These are phyloP conservation scores for Pyrocoelia pectoralis DNA, from an alignment of 2,888 invertebrate genomes.

Conservation along the genomic window DNA sequence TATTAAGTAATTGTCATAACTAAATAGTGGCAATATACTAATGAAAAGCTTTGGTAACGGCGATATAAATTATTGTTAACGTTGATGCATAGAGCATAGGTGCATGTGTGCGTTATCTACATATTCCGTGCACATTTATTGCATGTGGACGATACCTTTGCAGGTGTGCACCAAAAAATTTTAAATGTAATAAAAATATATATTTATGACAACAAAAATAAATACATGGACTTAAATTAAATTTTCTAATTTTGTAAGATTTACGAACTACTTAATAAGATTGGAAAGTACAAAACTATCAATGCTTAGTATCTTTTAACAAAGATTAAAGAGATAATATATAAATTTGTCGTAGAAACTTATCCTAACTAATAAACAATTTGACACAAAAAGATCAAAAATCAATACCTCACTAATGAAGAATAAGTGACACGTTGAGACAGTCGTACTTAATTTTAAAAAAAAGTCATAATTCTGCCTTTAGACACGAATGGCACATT, in stretches of 20 bases:
- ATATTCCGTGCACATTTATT: no score
- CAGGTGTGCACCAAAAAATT: background rate
- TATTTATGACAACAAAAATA: constrained; percentile 36
- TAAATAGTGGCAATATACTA: no score
- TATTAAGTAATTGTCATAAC: no score
- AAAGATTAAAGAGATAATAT: background rate
- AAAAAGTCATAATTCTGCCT: constrained; percentile 6
- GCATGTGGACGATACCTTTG: no score
- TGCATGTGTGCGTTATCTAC: no score
- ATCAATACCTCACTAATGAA: no score
- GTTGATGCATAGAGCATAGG: no score
- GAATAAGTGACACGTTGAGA: background rate
- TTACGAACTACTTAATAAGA: background rate
- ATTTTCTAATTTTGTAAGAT: constrained; percentile 5
- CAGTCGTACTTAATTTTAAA: background rate
- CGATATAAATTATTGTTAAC: no score
- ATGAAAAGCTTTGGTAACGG: no score
- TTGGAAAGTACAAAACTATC: background rate
- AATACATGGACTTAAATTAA: constrained; percentile 33
- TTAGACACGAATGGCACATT: constrained; percentile 26
- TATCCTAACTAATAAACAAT: background rate
- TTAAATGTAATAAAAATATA: constrained; percentile 24
- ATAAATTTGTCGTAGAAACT: background rate
- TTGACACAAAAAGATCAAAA: no score
- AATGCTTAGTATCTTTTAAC: no score